Percentiles rank a stretch among this genome's conserved stretches.
These are phyloP conservation scores for Psittacula derbiana DNA, from an alignment of 2,797 vertebrate genomes.

Conservation along the genomic window DNA sequence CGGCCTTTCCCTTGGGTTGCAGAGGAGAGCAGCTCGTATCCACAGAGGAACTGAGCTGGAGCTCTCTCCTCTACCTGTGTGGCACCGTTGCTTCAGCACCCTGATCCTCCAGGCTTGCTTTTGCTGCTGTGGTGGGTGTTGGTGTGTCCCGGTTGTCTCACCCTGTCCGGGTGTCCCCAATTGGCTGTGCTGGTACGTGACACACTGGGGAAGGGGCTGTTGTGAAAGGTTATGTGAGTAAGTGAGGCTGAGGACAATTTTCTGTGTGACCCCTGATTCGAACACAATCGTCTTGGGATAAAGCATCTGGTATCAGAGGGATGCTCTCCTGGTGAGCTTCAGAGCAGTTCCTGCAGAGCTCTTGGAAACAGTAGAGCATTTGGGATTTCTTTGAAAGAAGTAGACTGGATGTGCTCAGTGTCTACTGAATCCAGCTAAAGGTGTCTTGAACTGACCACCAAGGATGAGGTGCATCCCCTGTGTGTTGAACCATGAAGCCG, in stretches of 20 bases:
- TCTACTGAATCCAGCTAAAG: not conserved
- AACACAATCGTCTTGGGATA: not conserved
- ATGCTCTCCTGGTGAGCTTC: not conserved
- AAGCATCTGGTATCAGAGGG: not conserved
- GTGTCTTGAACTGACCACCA: not conserved
- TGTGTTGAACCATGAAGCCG: not conserved
- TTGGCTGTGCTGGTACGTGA: not conserved
- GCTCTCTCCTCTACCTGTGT: not conserved
- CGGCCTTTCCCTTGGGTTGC: not conserved
- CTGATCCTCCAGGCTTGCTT: not conserved
- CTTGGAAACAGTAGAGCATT: not conserved
- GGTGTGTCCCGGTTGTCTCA: not conserved
- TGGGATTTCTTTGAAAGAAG: not conserved
- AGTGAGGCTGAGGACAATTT: not conserved
- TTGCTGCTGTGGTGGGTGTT: not conserved
- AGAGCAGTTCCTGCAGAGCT: not conserved
- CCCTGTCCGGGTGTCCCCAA: accelerated
- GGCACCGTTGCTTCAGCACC: not conserved
- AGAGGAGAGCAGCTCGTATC: not conserved
- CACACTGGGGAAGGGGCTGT: not conserved
- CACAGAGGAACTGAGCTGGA: not conserved
- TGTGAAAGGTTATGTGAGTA: accelerated
- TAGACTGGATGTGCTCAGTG: not conserved
- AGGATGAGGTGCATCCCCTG: not conserved
- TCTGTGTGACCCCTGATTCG: accelerated